Evolutionary conservation across 2,113 vertebrate genomes (phyloP).

Genomic region (Ascaphus truei): DNA sequence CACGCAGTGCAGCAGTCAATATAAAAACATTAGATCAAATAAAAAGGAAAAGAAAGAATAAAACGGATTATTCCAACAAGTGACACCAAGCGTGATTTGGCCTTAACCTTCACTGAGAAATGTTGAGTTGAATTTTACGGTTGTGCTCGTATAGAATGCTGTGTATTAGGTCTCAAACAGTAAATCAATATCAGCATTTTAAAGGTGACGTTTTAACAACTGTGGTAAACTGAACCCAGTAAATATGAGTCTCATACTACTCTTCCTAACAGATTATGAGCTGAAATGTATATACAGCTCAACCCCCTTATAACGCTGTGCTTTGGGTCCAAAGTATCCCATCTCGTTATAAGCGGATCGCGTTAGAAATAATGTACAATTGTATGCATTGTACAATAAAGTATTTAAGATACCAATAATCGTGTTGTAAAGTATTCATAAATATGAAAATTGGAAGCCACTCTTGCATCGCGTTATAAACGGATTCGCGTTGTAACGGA

Average conservation of each 20-base stretch:
- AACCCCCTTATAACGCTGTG: no score
- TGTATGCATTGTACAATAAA: no score
- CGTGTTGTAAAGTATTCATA: no score
- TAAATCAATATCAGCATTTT: constrained; percentile 64
- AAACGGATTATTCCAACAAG: constrained; percentile 23
- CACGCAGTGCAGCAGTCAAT: background rate
- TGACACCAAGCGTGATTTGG: constrained; percentile 39
- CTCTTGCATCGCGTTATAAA: no score
- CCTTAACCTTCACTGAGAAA: constrained; percentile 42
- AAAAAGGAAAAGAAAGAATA: background rate
- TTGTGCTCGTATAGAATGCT: constrained; percentile 48
- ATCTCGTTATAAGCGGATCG: no score
- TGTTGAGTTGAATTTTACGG: constrained; percentile 37
- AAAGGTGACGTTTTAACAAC: constrained; percentile 71
- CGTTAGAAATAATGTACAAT: no score
- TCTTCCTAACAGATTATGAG: constrained; percentile 63
- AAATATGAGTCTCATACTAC: constrained; percentile 54
- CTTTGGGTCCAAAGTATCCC: no score
- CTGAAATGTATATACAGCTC: constrained; percentile 21
- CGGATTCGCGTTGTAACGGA: no score
- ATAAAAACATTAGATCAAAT: constrained; percentile 22
- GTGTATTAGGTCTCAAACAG: constrained; percentile 51
- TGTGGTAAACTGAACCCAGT: constrained; percentile 57
- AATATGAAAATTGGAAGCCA: no score
- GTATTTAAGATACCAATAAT: no score